These are phyloP conservation scores for Odontothrips loti DNA, from an alignment of 2,888 invertebrate species.

Conservation along the genomic window DNA sequence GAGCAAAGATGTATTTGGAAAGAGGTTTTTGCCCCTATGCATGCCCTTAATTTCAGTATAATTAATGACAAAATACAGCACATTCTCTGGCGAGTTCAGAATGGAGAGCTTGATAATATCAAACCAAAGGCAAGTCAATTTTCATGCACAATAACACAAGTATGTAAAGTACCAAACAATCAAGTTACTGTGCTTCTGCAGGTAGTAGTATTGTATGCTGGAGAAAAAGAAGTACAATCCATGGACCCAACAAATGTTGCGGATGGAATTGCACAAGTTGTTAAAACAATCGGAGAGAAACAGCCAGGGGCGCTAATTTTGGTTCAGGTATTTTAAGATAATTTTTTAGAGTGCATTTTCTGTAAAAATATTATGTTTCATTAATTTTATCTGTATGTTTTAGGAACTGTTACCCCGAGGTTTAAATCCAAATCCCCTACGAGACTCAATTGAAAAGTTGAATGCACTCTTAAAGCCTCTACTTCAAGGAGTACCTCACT, in stretches of 20 bases:
- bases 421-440: slow-evolving; percentile 73
- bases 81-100: slow-evolving; percentile 82
- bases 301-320: slow-evolving; percentile 77
- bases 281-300: slow-evolving; percentile 67
- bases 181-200: slow-evolving; percentile 43
- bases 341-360: background rate
- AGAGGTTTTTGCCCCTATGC: slow-evolving; percentile 84
- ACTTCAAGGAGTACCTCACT: slow-evolving; percentile 57
- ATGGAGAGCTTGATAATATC: slow-evolving; percentile 84
- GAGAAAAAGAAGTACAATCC: slow-evolving; percentile 79
- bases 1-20: slow-evolving; percentile 84
- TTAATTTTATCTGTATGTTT: slow-evolving; percentile 39
- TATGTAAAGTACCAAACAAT: slow-evolving; percentile 28
- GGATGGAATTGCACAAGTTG: slow-evolving; percentile 74
- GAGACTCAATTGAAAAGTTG: slow-evolving; percentile 71
- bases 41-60: slow-evolving; percentile 87
- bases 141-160: background rate
- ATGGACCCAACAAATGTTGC: slow-evolving; percentile 65
- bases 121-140: slow-evolving; percentile 68
- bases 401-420: slow-evolving; percentile 86
- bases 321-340: slow-evolving; percentile 61
- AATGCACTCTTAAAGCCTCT: slow-evolving; percentile 68
- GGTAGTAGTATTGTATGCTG: slow-evolving; percentile 81
- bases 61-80: slow-evolving; percentile 83
- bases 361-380: background rate